phyloP scores from a whole-genome alignment of 2,797 vertebrate genomes.

The Carapus acus region DNA sequence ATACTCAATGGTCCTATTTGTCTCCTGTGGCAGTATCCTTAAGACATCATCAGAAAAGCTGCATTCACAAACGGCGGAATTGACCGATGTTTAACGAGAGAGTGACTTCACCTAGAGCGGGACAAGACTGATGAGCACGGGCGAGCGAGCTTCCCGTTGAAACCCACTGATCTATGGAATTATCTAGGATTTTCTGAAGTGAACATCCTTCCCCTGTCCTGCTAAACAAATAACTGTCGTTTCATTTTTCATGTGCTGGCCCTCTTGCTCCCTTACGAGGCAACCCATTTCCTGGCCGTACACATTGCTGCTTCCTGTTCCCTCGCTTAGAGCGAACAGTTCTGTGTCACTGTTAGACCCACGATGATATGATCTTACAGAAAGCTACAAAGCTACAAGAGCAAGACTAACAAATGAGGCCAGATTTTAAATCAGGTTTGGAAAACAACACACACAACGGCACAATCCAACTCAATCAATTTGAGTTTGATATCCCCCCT shows the following conservation, averaged over 20 bases:
- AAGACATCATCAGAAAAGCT: background rate
- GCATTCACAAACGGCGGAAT: background rate
- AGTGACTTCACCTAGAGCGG: background rate
- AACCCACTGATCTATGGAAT: conserved; percentile 52
- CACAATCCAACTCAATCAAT: conserved; percentile 8
- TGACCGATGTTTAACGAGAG: conserved; percentile 9
- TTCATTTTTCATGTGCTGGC: conserved; percentile 38
- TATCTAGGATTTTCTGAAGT: conserved; percentile 55
- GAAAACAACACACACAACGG: background rate
- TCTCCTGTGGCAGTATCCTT: background rate
- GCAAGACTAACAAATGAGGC: conserved; percentile 37
- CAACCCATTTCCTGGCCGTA: conserved; percentile 62
- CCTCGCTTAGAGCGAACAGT: conserved; percentile 39
- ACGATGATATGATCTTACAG: conserved; percentile 24
- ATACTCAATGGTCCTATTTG: background rate
- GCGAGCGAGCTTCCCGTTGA: conserved; percentile 14
- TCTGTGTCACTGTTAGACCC: conserved; percentile 41
- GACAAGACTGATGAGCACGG: background rate
- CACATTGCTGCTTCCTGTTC: conserved; percentile 56
- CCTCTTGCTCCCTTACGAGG: conserved; percentile 51
- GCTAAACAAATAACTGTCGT: conserved; percentile 62
- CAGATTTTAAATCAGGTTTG: conserved; percentile 21
- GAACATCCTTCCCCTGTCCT: conserved; percentile 61
- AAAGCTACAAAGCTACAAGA: conserved; percentile 25
- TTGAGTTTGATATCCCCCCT: conserved; percentile 4